phyloP scores from a whole-genome alignment of 2,888 invertebrate genomes.

The Bembecia ichneumoniformis region DNA sequence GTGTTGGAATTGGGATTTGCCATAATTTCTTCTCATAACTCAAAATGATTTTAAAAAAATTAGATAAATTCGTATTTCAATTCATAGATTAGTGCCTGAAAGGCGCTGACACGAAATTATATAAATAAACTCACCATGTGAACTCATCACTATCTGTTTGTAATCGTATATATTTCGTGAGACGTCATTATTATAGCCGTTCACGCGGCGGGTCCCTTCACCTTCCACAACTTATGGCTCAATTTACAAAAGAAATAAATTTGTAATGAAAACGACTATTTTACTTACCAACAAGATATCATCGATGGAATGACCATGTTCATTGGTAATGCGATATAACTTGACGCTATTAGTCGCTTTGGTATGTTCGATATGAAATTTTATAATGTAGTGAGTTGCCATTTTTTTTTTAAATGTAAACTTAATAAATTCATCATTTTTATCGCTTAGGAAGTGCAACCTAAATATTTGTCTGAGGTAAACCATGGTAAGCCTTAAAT shows the following conservation, averaged over 20 bases:
- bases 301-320: conserved; percentile 7
- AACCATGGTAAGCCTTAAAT: no score
- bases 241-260: conserved; percentile 46
- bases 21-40: no score
- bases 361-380: background rate
- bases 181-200: conserved; percentile 38
- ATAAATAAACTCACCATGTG: conserved; percentile 16
- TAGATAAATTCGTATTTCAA: no score
- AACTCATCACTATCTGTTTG: conserved; percentile 16
- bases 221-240: conserved; percentile 46
- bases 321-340: conserved; percentile 3
- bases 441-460: no score
- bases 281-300: conserved; percentile 17
- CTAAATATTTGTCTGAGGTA: no score
- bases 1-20: no score
- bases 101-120: conserved; percentile 28
- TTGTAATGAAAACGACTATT: conserved; percentile 31
- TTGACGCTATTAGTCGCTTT: conserved; percentile 1
- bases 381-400: background rate
- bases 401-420: background rate
- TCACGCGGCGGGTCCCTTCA: conserved; percentile 37
- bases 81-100: conserved; percentile 5
- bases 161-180: conserved; percentile 43
- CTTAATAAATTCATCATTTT: no score
- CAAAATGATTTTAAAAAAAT: no score